phyloP scores from a whole-genome alignment of 2,113 vertebrate genomes.

The Sialia sialis region DNA sequence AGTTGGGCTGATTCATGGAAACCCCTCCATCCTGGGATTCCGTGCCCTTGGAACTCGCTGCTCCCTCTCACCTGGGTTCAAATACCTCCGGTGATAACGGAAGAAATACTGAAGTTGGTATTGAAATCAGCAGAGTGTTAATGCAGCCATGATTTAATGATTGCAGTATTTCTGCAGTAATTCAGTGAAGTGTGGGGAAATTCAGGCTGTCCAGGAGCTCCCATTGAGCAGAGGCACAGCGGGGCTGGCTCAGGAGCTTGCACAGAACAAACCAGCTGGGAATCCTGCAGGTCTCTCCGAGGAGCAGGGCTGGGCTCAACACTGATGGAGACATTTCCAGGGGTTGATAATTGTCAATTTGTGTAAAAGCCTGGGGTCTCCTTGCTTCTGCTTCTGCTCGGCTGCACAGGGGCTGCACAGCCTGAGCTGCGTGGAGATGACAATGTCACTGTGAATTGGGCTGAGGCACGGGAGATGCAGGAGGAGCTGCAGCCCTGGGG shows the following conservation, averaged over 20 bases:
- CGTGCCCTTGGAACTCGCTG: not conserved
- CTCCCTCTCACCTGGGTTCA: not conserved
- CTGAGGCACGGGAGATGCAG: not conserved
- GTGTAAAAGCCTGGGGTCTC: not conserved
- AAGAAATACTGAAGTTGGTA: not conserved
- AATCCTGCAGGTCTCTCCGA: not conserved
- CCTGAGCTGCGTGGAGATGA: not conserved
- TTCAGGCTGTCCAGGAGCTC: not conserved
- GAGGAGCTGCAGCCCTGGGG: not conserved
- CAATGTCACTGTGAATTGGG: not conserved
- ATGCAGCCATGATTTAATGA: not conserved
- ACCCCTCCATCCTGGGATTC: fast-evolving
- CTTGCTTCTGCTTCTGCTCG: not conserved
- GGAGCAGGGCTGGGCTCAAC: not conserved
- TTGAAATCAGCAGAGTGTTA: not conserved
- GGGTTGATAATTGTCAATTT: not conserved
- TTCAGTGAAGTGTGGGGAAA: not conserved
- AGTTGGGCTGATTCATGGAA: not conserved
- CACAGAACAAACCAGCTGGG: too few species aligned
- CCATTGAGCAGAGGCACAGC: fast-evolving
- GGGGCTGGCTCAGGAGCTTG: not conserved
- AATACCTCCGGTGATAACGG: not conserved
- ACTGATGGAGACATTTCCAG: not conserved
- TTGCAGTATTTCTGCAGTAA: not conserved
- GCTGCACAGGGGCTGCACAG: not conserved